A percentile compares a stretch with the other conserved stretches of the same genome.
These are phyloP conservation scores for Cephus sareptanus DNA, from an alignment of 2,888 invertebrate species.

Conservation along the genomic window DNA sequence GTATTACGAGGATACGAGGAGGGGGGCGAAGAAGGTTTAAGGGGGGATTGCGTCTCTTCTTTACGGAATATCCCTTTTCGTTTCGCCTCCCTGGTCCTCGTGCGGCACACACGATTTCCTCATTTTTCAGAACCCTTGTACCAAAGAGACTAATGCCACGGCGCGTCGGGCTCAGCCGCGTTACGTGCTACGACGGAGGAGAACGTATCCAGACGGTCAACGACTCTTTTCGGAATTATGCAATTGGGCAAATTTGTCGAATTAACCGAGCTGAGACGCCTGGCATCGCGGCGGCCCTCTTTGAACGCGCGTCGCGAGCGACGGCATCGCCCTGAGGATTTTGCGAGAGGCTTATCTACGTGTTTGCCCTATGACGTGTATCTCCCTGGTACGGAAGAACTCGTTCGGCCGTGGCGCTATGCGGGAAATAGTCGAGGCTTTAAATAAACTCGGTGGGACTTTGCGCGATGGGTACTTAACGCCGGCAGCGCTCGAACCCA, in stretches of 20 bases:
- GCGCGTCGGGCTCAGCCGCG: neutral
- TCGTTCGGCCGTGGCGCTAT: neutral
- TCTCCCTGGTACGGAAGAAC: too few relatives aligned
- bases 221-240: constrained; percentile 61
- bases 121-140: neutral
- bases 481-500: constrained; percentile 20
- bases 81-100: constrained; percentile 2
- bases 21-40: constrained; percentile 18
- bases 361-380: too few relatives aligned
- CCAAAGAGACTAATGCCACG: neutral
- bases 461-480: constrained; percentile 2
- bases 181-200: constrained; percentile 3
- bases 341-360: too few relatives aligned
- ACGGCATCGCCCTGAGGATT: neutral
- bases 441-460: constrained; percentile 5
- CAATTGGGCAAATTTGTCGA: constrained; percentile 64
- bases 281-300: constrained; percentile 18
- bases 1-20: constrained; percentile 45
- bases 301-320: neutral
- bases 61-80: constrained; percentile 28
- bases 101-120: neutral
- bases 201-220: constrained; percentile 49
- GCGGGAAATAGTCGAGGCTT: constrained; percentile 4
- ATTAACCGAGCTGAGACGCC: constrained; percentile 45
- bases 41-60: constrained; percentile 18